phyloP scores from a whole-genome alignment of 2,113 vertebrate genomes.

The Ramphastos sulfuratus region DNA sequence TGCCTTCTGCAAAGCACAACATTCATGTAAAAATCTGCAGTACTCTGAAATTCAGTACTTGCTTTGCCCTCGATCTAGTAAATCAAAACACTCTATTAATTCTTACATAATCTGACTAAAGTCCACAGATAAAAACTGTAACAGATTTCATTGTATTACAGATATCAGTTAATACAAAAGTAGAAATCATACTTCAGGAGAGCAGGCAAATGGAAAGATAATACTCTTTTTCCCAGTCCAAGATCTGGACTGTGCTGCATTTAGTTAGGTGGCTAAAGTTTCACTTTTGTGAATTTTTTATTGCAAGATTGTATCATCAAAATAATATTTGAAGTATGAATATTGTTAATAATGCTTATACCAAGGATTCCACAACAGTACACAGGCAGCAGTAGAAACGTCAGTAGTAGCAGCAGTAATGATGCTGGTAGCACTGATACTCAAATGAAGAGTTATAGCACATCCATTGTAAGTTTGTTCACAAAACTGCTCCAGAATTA shows the following conservation, averaged over 20 bases:
- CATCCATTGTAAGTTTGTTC: accelerated
- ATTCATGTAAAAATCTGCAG: neutral
- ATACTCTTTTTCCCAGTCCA: accelerated
- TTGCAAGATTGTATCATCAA: neutral
- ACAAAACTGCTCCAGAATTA: neutral
- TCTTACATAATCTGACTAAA: neutral
- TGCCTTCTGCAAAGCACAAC: neutral
- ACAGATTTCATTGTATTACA: neutral
- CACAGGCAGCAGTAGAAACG: neutral
- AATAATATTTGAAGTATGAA: neutral
- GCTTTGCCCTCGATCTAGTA: neutral
- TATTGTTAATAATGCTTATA: neutral
- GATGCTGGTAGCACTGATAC: neutral
- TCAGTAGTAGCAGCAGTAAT: neutral
- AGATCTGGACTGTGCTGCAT: neutral
- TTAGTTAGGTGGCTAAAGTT: neutral
- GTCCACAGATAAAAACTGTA: neutral
- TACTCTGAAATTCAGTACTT: neutral
- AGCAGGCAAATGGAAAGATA: neutral
- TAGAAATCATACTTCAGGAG: neutral
- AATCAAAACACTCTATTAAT: neutral
- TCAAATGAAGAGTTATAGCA: neutral
- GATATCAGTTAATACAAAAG: neutral
- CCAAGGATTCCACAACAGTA: neutral
- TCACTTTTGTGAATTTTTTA: neutral